Evolutionary conservation across 2,113 vertebrate species (phyloP).

Genomic region (Amphilophus citrinellus): DNA sequence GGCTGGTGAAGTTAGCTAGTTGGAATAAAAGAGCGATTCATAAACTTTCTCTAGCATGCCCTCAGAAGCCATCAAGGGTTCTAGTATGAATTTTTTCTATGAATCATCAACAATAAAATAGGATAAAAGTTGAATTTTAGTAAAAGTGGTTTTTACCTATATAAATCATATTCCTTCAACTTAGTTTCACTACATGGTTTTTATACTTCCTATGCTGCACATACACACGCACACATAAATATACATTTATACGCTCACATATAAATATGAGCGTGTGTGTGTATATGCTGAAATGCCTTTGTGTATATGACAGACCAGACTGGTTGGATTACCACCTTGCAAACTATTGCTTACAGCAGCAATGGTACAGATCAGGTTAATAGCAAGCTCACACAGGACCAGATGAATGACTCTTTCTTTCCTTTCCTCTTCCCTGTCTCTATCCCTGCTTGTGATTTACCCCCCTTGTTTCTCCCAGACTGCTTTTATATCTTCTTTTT

Average conservation of each 20-base stretch:
- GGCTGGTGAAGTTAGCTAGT: background rate
- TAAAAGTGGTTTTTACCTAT: too few relatives aligned
- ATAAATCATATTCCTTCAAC: too few relatives aligned
- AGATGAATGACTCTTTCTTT: slow-evolving; percentile 28
- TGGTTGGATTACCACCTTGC: rapidly evolving
- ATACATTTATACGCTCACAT: too few relatives aligned
- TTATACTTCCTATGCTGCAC: too few relatives aligned
- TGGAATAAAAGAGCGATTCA: background rate
- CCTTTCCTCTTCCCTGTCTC: slow-evolving; percentile 35
- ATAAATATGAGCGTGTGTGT: too few relatives aligned
- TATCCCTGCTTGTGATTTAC: slow-evolving; percentile 13
- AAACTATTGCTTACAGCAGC: background rate
- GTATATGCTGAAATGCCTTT: too few relatives aligned
- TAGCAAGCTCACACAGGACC: slow-evolving; percentile 31
- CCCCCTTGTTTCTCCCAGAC: slow-evolving; percentile 51
- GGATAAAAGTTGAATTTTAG: too few relatives aligned
- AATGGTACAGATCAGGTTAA: slow-evolving; percentile 20
- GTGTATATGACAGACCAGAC: background rate
- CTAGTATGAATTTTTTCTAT: background rate
- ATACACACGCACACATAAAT: too few relatives aligned
- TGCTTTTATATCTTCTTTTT: slow-evolving; percentile 56
- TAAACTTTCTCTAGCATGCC: background rate
- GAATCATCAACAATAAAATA: too few relatives aligned
- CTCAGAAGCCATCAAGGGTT: background rate
- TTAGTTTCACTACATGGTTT: too few relatives aligned